A percentile compares a stretch with the other conserved stretches of the same genome.
Conservation (phyloP, 2,113 vertebrate species). For the Struthidea cinerea region DNA sequence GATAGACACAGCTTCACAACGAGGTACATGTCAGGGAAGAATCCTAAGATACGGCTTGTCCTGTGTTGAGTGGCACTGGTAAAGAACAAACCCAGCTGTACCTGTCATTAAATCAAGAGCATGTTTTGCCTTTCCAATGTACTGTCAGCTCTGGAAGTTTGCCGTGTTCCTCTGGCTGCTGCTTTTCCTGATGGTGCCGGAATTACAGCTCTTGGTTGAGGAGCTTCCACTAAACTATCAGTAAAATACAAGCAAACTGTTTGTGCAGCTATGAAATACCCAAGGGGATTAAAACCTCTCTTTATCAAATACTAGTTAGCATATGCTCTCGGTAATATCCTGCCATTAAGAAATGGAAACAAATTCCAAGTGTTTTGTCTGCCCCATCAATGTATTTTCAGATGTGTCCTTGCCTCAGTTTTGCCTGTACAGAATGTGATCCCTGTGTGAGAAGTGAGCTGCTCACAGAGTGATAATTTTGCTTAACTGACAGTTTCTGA, state of each 20-base stretch:
- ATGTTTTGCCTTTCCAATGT: background rate
- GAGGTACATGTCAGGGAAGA: background rate
- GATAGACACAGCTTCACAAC: background rate
- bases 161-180: background rate
- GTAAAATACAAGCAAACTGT: background rate
- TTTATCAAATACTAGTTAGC: background rate
- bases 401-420: background rate
- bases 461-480: background rate
- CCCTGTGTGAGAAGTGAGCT: background rate
- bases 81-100: background rate
- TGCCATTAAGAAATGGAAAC: background rate
- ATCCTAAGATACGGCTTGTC: background rate
- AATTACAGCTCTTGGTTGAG: background rate
- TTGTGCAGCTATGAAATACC: background rate
- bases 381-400: background rate
- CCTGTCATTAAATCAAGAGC: background rate
- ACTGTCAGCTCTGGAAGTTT: background rate
- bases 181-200: background rate
- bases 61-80: background rate
- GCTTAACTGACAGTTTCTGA: background rate
- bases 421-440: background rate
- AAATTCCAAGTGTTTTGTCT: background rate
- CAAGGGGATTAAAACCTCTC: background rate
- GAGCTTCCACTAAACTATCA: background rate
- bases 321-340: background rate